Conservation (phyloP, 1,140 invertebrate species). For the Plutomurus gul region DNA sequence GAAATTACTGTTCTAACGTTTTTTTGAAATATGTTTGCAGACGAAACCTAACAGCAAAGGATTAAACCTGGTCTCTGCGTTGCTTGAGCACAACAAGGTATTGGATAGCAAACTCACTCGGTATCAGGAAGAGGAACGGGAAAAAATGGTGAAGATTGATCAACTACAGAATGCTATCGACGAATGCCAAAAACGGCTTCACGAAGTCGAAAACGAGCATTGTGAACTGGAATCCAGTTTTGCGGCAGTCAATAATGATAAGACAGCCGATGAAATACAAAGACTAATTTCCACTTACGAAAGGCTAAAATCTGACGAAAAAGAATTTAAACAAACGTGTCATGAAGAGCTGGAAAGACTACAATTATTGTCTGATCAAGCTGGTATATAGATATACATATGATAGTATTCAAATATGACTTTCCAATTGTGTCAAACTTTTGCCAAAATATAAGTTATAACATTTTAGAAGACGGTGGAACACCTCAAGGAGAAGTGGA, state of each 20-base stretch:
- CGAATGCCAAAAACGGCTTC: background rate
- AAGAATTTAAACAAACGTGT: slow-evolving; percentile 75
- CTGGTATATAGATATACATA: slow-evolving; percentile 48
- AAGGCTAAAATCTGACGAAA: slow-evolving; percentile 72
- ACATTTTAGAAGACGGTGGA: slow-evolving; percentile 34
- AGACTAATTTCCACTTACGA: slow-evolving; percentile 61
- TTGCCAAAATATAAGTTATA: background rate
- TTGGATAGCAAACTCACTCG: slow-evolving; percentile 34
- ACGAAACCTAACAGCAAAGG: background rate
- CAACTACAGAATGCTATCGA: slow-evolving; percentile 18
- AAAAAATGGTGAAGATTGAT: background rate
- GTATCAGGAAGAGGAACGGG: slow-evolving; percentile 10
- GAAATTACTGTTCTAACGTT: no score
- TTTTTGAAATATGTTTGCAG: background rate
- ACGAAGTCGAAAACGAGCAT: slow-evolving; percentile 6
- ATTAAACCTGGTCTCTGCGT: slow-evolving; percentile 34
- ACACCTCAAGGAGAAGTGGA: slow-evolving; percentile 52
- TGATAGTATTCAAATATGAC: background rate
- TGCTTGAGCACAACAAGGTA: slow-evolving; percentile 42
- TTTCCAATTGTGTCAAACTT: background rate
- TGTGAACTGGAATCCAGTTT: background rate
- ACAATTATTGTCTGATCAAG: slow-evolving; percentile 65
- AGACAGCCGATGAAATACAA: slow-evolving; percentile 15
- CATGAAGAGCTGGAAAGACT: slow-evolving; percentile 67
- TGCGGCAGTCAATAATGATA: background rate